A percentile compares a stretch with the other conserved stretches of the same genome.
phyloP scores from a whole-genome alignment of 2,797 vertebrate species.

The Coendou prehensilis region DNA sequence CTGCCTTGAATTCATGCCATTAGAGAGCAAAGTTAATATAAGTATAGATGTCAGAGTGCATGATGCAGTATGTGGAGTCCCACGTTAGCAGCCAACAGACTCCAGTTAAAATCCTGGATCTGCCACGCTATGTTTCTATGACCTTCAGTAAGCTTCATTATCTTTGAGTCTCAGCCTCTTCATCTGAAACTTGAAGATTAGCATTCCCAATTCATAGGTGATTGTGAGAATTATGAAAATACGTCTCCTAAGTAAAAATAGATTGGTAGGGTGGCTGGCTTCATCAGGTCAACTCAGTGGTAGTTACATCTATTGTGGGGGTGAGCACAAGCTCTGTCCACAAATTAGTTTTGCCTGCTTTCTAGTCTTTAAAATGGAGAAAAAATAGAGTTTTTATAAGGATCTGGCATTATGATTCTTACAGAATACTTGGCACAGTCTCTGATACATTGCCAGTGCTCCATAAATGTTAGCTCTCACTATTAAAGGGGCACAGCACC shows the following conservation, averaged over 20 bases:
- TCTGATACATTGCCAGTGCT: background rate
- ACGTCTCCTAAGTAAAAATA: slow-evolving; percentile 15
- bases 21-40: slow-evolving; percentile 20
- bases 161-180: background rate
- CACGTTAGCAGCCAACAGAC: background rate
- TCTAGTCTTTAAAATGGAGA: slow-evolving; percentile 15
- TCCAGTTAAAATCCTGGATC: background rate
- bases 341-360: background rate
- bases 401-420: background rate
- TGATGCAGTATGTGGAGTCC: background rate
- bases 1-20: slow-evolving; percentile 49
- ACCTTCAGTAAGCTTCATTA: background rate
- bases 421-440: background rate
- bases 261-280: background rate
- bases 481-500: background rate
- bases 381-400: background rate
- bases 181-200: background rate
- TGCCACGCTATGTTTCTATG: background rate
- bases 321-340: background rate
- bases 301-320: background rate
- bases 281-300: background rate
- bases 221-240: background rate
- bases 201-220: background rate
- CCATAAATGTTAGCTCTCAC: background rate
- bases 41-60: background rate